These are phyloP conservation scores for Macrosteles quadrilineatus DNA, from an alignment of 1,140 invertebrate species.

Conservation along the genomic window DNA sequence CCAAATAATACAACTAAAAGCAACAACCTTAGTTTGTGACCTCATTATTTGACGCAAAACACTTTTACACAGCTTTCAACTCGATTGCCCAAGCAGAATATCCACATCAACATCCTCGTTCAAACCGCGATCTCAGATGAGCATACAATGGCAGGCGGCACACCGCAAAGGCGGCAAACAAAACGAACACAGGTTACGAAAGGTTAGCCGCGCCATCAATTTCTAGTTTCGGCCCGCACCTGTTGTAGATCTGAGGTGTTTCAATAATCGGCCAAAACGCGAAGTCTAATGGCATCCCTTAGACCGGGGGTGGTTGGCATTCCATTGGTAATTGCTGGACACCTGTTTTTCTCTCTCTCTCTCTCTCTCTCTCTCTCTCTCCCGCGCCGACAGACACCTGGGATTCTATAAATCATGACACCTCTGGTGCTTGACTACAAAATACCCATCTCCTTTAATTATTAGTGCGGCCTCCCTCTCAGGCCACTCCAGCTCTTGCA, in stretches of 20 bases:
- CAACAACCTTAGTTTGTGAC: too few species aligned
- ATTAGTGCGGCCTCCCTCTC: background rate
- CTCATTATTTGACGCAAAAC: too few species aligned
- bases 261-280: slow-evolving; percentile 20
- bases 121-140: background rate
- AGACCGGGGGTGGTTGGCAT: background rate
- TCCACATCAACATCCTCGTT: too few species aligned
- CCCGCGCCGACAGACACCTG: slow-evolving; percentile 7
- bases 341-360: slow-evolving; percentile 2
- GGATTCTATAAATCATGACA: slow-evolving; percentile 17
- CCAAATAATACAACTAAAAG: too few species aligned
- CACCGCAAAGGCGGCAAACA: background rate
- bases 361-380: background rate
- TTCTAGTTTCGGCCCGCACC: slow-evolving; percentile 21
- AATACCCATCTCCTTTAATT: slow-evolving; percentile 25
- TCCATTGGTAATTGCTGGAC: slow-evolving; percentile 7
- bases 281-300: slow-evolving; percentile 7
- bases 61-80: too few species aligned
- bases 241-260: background rate
- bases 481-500: background rate
- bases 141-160: slow-evolving; percentile 9
- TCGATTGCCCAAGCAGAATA: too few species aligned
- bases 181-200: slow-evolving; percentile 19
- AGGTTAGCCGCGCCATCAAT: slow-evolving; percentile 19
- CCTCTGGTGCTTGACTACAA: slow-evolving; percentile 12